Conservation (phyloP, 1,140 invertebrate genomes). For the Xylocopa sonorina region DNA sequence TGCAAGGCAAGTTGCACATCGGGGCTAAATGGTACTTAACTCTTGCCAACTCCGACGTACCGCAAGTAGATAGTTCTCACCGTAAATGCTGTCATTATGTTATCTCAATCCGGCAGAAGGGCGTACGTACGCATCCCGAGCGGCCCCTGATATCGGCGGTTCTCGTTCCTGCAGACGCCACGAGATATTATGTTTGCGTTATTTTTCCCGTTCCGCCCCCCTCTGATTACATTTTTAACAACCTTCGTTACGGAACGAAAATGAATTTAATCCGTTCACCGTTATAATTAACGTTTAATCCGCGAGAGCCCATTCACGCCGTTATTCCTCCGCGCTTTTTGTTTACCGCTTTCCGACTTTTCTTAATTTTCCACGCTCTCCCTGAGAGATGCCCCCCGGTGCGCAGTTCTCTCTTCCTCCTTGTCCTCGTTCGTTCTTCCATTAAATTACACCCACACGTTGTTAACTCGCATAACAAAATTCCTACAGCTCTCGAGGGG, state of each 20-base stretch:
- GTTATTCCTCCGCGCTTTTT: constrained; percentile 42
- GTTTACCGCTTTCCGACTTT: constrained; percentile 36
- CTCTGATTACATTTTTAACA: constrained; percentile 54
- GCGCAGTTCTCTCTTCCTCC: neutral
- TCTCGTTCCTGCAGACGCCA: constrained; percentile 19
- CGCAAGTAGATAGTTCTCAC: constrained; percentile 56
- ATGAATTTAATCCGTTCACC: constrained; percentile 58
- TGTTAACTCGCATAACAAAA: neutral
- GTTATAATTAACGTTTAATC: constrained; percentile 60
- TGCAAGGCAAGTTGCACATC: constrained; percentile 47
- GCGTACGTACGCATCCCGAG: constrained; percentile 47
- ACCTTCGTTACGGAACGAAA: constrained; percentile 52
- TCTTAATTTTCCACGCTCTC: neutral
- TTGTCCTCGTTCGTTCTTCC: neutral
- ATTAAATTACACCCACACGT: neutral
- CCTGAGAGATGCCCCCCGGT: no score
- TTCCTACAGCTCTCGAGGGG: neutral
- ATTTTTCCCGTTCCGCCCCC: constrained; percentile 47
- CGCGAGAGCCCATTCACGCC: constrained; percentile 43
- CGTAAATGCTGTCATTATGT: constrained; percentile 73
- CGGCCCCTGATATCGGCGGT: constrained; percentile 43
- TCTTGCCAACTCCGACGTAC: constrained; percentile 66
- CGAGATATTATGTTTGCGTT: constrained; percentile 54
- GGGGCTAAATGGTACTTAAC: constrained; percentile 65
- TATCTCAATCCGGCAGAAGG: constrained; percentile 70